phyloP scores from a whole-genome alignment of 1,140 invertebrate genomes.

The Tetramorium parvispinum region DNA sequence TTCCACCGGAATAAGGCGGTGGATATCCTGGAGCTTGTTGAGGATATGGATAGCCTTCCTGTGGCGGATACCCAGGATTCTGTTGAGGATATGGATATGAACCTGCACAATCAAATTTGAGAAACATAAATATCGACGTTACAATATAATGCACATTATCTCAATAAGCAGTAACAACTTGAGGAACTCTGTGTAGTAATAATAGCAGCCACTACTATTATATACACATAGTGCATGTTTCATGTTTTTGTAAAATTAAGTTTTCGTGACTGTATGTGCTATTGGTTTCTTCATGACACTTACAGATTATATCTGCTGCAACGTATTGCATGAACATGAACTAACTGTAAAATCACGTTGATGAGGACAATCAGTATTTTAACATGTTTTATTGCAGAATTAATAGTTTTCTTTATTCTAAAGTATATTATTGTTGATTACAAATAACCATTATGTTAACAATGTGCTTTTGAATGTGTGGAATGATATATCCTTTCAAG shows the following conservation, averaged over 20 bases:
- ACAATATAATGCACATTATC: not conserved
- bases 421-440: not conserved
- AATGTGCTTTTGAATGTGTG: conserved; percentile 8
- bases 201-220: conserved; percentile 49
- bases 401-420: not conserved
- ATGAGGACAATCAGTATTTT: too few relatives aligned
- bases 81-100: conserved; percentile 67
- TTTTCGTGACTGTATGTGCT: conserved; percentile 16
- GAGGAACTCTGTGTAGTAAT: conserved; percentile 45
- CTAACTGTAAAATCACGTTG: not conserved
- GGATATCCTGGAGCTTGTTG: conserved; percentile 74
- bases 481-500: conserved; percentile 40
- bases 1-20: conserved; percentile 82
- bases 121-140: conserved; percentile 24
- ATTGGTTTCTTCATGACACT: not conserved
- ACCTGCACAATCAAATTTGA: conserved; percentile 67
- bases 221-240: conserved; percentile 23
- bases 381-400: not conserved
- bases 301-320: not conserved
- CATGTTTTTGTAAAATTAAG: conserved; percentile 3
- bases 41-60: conserved; percentile 70
- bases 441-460: conserved; percentile 13
- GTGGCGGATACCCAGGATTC: conserved; percentile 77
- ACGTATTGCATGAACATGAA: not conserved
- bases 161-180: conserved; percentile 47